Percentiles rank a stretch among this genome's conserved stretches.
Evolutionary conservation across 2,888 invertebrate species (phyloP).

Genomic region (Clistopyga incitator): DNA sequence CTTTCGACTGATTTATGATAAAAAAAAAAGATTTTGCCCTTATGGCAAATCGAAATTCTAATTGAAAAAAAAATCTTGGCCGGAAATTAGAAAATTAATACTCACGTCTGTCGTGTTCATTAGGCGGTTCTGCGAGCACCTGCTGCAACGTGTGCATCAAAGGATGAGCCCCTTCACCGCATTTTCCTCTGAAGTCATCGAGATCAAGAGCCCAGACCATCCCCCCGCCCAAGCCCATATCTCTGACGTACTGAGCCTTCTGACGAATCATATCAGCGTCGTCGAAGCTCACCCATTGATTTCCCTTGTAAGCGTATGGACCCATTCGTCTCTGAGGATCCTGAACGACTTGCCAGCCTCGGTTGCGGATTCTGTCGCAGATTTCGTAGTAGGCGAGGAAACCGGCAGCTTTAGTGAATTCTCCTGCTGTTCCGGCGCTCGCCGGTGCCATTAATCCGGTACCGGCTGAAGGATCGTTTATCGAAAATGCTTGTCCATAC

Average conservation of each 20-base stretch:
- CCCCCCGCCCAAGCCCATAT: conserved; percentile 92
- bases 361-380: conserved; percentile 91
- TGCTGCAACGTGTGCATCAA: conserved; percentile 91
- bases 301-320: conserved; percentile 94
- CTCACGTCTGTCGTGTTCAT: conserved; percentile 77
- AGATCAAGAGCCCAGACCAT: conserved; percentile 97
- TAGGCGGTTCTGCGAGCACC: conserved; percentile 86
- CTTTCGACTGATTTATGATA: no score
- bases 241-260: conserved; percentile 92
- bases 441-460: conserved; percentile 91
- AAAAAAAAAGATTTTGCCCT: neutral
- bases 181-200: conserved; percentile 92
- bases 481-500: conserved; percentile 94
- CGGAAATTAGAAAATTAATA: neutral
- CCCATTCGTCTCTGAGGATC: conserved; percentile 93
- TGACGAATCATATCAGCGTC: conserved; percentile 91
- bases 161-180: conserved; percentile 93
- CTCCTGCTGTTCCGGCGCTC: conserved; percentile 92
- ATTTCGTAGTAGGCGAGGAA: conserved; percentile 97
- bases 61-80: no score
- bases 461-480: conserved; percentile 80
- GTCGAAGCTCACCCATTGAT: conserved; percentile 97
- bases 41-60: no score
- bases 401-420: conserved; percentile 93
- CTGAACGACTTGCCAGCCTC: conserved; percentile 92